Evolutionary conservation across 2,113 vertebrate genomes (phyloP).

Genomic region (Bubo blakistoni): DNA sequence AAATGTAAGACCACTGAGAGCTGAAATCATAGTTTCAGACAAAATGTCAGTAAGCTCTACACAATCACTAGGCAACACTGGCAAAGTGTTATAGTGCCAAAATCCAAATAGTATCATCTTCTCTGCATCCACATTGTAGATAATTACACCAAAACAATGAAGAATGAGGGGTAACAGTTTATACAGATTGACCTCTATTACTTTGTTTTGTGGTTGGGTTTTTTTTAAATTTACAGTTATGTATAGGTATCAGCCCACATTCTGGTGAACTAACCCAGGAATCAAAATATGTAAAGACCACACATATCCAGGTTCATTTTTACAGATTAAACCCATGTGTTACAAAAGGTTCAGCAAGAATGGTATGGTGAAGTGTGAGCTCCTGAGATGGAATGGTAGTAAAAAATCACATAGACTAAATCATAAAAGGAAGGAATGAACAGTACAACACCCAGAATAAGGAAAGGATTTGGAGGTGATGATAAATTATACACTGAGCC

Average conservation of each 20-base stretch:
- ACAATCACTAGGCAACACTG: not conserved
- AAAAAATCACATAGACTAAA: conserved; percentile 38
- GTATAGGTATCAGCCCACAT: not conserved
- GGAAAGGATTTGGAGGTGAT: conserved; percentile 12
- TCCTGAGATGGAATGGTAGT: conserved; percentile 37
- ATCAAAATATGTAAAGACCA: not conserved
- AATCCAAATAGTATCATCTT: not conserved
- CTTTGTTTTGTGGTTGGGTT: not conserved
- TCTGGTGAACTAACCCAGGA: not conserved
- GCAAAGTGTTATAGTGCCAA: not conserved
- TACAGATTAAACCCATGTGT: conserved; percentile 19
- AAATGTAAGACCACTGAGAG: not conserved
- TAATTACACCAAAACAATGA: not conserved
- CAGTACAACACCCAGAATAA: conserved; percentile 6
- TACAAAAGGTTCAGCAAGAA: conserved; percentile 51
- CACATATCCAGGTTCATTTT: not conserved
- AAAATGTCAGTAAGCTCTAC: not conserved
- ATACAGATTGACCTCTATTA: not conserved
- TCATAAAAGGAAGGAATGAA: conserved; percentile 50
- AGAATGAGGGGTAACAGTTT: not conserved
- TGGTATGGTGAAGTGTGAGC: not conserved
- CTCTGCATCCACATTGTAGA: not conserved
- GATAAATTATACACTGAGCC: conserved; percentile 56
- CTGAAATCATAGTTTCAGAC: not conserved
- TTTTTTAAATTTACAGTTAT: not conserved